A percentile compares a stretch with the other conserved stretches of the same genome.
These are phyloP conservation scores for Tetraodon nigroviridis DNA, from an alignment of 2,113 vertebrate genomes.

Conservation along the genomic window DNA sequence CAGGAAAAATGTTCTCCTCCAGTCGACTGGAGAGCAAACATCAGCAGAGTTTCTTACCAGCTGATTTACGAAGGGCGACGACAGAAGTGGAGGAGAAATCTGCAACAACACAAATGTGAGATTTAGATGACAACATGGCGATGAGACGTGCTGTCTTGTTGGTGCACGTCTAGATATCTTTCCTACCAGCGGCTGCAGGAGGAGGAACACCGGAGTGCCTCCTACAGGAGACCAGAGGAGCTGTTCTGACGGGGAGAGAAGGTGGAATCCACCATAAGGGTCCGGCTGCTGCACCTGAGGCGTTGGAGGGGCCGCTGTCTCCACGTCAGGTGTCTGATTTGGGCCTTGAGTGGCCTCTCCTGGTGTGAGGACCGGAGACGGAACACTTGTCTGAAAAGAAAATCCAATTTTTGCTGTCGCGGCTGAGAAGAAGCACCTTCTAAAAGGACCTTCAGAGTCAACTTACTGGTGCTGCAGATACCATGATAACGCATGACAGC, in stretches of 20 bases:
- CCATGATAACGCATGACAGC: conserved; percentile 23
- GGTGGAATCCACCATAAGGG: conserved; percentile 13
- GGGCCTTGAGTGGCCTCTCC: conserved; percentile 14
- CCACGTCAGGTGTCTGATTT: conserved; percentile 10
- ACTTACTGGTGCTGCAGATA: conserved; percentile 58
- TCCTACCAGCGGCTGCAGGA: conserved; percentile 17
- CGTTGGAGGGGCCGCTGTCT: conserved; percentile 14
- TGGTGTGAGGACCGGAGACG: conserved; percentile 4
- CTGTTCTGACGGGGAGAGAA: conserved; percentile 24
- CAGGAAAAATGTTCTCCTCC: too few species aligned
- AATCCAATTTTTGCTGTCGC: neutral
- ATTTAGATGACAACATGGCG: neutral
- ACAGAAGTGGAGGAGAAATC: conserved; percentile 44
- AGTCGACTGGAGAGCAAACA: neutral
- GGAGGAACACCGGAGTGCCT: conserved; percentile 28
- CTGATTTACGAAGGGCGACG: conserved; percentile 42
- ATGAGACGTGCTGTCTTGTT: conserved; percentile 16
- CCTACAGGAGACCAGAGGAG: conserved; percentile 45
- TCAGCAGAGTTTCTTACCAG: conserved; percentile 41
- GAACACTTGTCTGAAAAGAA: conserved; percentile 30
- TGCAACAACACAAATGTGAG: conserved; percentile 14
- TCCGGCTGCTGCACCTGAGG: conserved; percentile 22
- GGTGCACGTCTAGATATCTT: conserved; percentile 17
- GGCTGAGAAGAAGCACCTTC: neutral
- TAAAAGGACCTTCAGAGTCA: neutral